Percentiles rank a stretch among this genome's conserved stretches.
phyloP scores from a whole-genome alignment of 2,888 invertebrate species.

The Achlya flavicornis region DNA sequence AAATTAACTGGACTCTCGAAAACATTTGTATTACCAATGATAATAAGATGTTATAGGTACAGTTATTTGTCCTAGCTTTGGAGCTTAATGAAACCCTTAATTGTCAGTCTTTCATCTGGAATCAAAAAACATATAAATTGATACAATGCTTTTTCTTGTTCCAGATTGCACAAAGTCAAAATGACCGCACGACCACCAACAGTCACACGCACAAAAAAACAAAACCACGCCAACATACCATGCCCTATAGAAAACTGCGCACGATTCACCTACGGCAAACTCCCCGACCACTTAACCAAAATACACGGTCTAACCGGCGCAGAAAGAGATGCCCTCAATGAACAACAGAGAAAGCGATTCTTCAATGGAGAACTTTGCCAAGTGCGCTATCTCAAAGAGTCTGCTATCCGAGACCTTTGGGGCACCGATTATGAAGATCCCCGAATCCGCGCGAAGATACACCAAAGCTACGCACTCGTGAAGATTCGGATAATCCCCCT shows the following conservation, averaged over 20 bases:
- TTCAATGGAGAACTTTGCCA: slow-evolving; percentile 83
- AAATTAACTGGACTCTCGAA: slow-evolving; percentile 75
- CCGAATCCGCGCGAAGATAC: slow-evolving; percentile 75
- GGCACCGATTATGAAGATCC: slow-evolving; percentile 79
- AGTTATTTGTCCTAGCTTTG: background rate
- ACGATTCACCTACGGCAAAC: slow-evolving; percentile 79
- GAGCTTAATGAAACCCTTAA: background rate
- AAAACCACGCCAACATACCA: slow-evolving; percentile 81
- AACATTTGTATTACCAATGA: slow-evolving; percentile 41
- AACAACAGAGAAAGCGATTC: slow-evolving; percentile 79
- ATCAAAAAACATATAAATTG: no score
- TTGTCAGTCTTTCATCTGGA: background rate
- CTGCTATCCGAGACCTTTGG: slow-evolving; percentile 81
- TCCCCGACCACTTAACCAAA: slow-evolving; percentile 80
- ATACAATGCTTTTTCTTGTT: slow-evolving; percentile 22
- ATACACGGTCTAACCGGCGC: slow-evolving; percentile 78
- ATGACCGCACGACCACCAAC: slow-evolving; percentile 63
- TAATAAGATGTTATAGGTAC: slow-evolving; percentile 24
- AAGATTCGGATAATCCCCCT: slow-evolving; percentile 80
- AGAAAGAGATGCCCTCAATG: slow-evolving; percentile 77
- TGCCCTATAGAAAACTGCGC: slow-evolving; percentile 82
- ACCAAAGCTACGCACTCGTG: slow-evolving; percentile 78
- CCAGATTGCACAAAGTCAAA: slow-evolving; percentile 38
- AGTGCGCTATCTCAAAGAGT: slow-evolving; percentile 78
- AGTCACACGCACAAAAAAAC: slow-evolving; percentile 76